Evolutionary conservation across 2,888 invertebrate species (phyloP).

Genomic region (Kryphioiulus occultus): DNA sequence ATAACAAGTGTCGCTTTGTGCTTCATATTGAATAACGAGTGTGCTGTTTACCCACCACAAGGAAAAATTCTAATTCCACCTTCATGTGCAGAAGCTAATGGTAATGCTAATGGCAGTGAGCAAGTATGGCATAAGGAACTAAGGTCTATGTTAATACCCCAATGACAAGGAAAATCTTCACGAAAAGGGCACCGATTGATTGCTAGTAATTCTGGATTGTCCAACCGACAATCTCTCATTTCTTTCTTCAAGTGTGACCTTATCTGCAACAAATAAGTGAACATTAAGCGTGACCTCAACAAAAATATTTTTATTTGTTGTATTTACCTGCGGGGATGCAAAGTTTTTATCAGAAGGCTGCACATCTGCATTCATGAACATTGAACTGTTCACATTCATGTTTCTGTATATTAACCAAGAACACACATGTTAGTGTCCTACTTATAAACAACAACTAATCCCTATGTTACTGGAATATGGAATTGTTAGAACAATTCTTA

Average conservation of each 20-base stretch:
- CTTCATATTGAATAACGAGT: not conserved
- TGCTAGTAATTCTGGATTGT: not conserved
- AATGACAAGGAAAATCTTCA: constrained; percentile 43
- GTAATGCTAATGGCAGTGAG: constrained; percentile 36
- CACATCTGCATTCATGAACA: not conserved
- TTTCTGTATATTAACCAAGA: not conserved
- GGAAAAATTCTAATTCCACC: constrained; percentile 47
- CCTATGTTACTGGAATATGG: too few relatives aligned
- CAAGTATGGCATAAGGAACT: constrained; percentile 46
- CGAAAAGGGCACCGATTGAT: constrained; percentile 11
- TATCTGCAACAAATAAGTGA: not conserved
- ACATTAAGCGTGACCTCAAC: not conserved
- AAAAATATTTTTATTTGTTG: not conserved
- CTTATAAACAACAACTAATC: not conserved
- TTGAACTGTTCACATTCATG: not conserved
- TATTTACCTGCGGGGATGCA: constrained; percentile 7
- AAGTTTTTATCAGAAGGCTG: not conserved
- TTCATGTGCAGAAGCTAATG: constrained; percentile 22
- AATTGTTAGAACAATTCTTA: not conserved
- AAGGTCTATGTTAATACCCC: constrained; percentile 48
- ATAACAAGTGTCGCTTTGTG: not conserved
- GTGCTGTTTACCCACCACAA: constrained; percentile 44
- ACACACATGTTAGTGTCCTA: not conserved
- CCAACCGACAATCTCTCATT: not conserved
- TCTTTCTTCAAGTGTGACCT: not conserved